A percentile compares a stretch with the other conserved stretches of the same genome.
Conservation (phyloP, 2,113 vertebrate species). For the Dolichallabes microphthalmus region DNA sequence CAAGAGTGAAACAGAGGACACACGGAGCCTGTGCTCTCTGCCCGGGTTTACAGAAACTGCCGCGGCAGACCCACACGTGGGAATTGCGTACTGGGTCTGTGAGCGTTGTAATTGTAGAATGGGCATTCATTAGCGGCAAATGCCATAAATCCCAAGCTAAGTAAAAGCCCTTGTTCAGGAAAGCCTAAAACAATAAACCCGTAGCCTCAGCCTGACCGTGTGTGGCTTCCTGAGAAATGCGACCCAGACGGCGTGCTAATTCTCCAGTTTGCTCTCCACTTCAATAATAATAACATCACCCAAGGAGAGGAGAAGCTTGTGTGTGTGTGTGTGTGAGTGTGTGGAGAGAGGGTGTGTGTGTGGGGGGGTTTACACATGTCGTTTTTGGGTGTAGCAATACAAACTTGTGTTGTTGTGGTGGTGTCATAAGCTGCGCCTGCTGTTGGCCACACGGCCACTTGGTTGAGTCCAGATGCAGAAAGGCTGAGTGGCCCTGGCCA, state of each 20-base stretch:
- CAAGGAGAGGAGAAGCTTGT: conserved; percentile 42
- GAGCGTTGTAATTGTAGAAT: conserved; percentile 62
- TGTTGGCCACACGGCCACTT: conserved; percentile 63
- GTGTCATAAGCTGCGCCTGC: conserved; percentile 69
- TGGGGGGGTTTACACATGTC: conserved; percentile 25
- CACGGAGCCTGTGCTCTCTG: conserved; percentile 86
- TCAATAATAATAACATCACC: conserved; percentile 68
- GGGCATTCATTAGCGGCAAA: conserved; percentile 96
- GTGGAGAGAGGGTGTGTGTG: conserved; percentile 46
- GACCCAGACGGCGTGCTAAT: conserved; percentile 75
- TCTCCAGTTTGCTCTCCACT: conserved; percentile 68
- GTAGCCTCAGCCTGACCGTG: conserved; percentile 79
- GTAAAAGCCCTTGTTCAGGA: conserved; percentile 96
- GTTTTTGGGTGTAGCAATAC: conserved; percentile 27
- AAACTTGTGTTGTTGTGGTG: conserved; percentile 59
- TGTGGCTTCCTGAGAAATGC: conserved; percentile 83
- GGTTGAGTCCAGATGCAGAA: conserved; percentile 50
- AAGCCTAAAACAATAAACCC: conserved; percentile 98
- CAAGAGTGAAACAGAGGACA: conserved; percentile 89
- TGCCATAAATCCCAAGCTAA: conserved; percentile 97
- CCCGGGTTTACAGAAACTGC: conserved; percentile 87
- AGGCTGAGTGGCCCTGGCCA: conserved; percentile 81
- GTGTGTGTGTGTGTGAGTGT: conserved; percentile 33
- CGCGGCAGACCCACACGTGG: conserved; percentile 83
- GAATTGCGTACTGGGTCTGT: conserved; percentile 80